phyloP scores from a whole-genome alignment of 2,113 vertebrate species.

The Lepus europaeus region DNA sequence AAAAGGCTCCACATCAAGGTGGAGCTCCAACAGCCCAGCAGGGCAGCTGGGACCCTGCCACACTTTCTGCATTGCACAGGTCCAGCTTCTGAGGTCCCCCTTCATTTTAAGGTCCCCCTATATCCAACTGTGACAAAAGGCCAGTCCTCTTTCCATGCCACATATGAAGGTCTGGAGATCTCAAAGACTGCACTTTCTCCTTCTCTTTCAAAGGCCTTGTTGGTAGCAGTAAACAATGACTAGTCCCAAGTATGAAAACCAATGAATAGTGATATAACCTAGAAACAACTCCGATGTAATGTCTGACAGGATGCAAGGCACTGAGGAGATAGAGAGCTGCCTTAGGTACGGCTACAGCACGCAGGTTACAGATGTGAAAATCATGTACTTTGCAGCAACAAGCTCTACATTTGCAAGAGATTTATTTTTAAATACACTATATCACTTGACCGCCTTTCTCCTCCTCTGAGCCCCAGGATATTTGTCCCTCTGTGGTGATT shows the following conservation, averaged over 20 bases:
- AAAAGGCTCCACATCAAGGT: not conserved
- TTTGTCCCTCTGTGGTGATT: not conserved
- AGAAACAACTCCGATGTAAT: not conserved
- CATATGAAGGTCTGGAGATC: not conserved
- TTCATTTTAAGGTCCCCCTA: not conserved
- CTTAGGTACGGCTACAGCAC: not conserved
- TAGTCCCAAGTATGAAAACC: not conserved
- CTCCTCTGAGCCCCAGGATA: not conserved
- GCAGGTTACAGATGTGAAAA: not conserved
- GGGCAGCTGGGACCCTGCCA: not conserved
- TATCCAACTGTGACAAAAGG: not conserved
- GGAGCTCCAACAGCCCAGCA: not conserved
- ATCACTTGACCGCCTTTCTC: not conserved
- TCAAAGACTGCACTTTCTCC: not conserved
- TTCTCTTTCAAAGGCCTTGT: not conserved
- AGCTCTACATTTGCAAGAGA: conserved; percentile 44
- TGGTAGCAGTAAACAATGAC: conserved; percentile 13
- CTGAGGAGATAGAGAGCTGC: not conserved
- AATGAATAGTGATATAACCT: not conserved
- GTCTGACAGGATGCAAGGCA: not conserved
- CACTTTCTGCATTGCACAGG: not conserved
- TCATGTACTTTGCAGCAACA: not conserved
- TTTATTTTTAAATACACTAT: not conserved
- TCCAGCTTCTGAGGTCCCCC: not conserved
- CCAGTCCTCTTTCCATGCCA: conserved; percentile 36